These are phyloP conservation scores for Haliclona indistincta DNA, from an alignment of 37 sponge, comb jelly and placozoan genomes.

Conservation along the genomic window DNA sequence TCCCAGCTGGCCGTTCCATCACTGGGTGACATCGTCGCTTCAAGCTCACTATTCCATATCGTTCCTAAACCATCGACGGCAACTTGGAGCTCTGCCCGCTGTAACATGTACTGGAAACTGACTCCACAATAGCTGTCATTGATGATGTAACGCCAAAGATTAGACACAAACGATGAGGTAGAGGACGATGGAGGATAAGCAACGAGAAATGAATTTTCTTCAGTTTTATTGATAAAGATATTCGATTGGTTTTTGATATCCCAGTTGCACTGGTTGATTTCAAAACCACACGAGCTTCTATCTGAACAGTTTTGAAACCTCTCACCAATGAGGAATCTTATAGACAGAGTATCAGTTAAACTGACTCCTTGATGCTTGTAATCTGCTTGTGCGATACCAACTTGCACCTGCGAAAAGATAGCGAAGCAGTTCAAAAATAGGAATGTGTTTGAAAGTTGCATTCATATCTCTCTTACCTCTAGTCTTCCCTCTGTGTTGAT, in stretches of 20 bases:
- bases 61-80: background rate
- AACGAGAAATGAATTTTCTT: slow-evolving; percentile 2
- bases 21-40: background rate
- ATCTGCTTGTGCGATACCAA: slow-evolving; percentile 12
- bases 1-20: slow-evolving; percentile 4
- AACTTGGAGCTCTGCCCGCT: background rate
- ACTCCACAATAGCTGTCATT: slow-evolving; percentile 38
- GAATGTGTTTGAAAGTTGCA: background rate
- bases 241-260: slow-evolving; percentile 3
- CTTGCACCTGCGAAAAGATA: slow-evolving; percentile 1
- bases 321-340: slow-evolving; percentile 18
- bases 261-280: slow-evolving; percentile 7
- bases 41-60: background rate
- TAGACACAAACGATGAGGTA: background rate
- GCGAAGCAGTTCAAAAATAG: background rate
- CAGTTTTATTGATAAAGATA: background rate
- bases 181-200: background rate
- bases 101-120: background rate
- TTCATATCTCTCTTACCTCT: background rate
- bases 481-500: background rate
- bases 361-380: background rate
- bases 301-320: slow-evolving; percentile 23
- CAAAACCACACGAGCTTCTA: slow-evolving; percentile 25
- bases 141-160: slow-evolving; percentile 9
- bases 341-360: background rate